Evolutionary conservation across 2,113 vertebrate species (phyloP).

Genomic region (Genyomyrus donnyi): DNA sequence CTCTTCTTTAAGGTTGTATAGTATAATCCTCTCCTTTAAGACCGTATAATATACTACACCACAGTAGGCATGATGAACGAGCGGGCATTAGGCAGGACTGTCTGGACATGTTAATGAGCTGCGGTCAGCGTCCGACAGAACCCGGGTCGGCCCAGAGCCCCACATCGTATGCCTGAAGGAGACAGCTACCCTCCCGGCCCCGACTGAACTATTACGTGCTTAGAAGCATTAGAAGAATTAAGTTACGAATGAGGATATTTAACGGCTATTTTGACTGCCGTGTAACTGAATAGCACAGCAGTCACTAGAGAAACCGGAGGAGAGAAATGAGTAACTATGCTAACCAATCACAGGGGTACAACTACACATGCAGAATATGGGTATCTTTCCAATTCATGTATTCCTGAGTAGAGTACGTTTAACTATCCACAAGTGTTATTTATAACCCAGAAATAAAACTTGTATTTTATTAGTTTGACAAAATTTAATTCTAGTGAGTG

Average conservation of each 20-base stretch:
- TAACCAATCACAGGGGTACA: not conserved
- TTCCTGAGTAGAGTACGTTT: not conserved
- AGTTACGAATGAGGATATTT: not conserved
- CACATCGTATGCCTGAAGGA: not conserved
- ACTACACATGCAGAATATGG: not conserved
- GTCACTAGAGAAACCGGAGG: not conserved
- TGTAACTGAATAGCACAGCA: not conserved
- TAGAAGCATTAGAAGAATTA: not conserved
- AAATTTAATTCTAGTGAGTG: not conserved
- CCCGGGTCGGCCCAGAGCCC: not conserved
- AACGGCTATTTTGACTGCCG: not conserved
- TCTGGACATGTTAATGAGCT: slow-evolving; percentile 24
- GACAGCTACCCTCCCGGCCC: not conserved
- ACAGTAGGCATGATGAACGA: slow-evolving; percentile 15
- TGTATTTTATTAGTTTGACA: not conserved
- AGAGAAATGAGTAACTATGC: not conserved
- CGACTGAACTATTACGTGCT: not conserved
- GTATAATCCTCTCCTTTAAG: not conserved
- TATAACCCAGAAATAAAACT: not conserved
- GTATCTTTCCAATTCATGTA: not conserved
- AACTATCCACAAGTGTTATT: not conserved
- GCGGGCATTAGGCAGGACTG: slow-evolving; percentile 20
- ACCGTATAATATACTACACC: slow-evolving; percentile 9
- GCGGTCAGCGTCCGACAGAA: slow-evolving; percentile 6
- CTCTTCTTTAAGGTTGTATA: not conserved